Evolutionary conservation across 2,113 vertebrate species (phyloP).

Genomic region (Galemys pyrenaicus): DNA sequence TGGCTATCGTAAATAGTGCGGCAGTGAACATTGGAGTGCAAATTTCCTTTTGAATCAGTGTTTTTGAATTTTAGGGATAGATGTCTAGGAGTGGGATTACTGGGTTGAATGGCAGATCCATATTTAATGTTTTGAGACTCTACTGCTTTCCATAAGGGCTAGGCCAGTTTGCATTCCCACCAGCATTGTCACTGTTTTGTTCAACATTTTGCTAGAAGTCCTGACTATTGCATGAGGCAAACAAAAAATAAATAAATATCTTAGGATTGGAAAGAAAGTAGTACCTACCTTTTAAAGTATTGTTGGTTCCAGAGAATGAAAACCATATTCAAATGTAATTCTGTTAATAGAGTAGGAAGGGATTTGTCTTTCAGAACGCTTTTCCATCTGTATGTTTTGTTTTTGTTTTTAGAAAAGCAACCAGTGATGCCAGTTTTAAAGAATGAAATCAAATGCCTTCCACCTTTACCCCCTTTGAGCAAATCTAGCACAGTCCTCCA

Average conservation of each 20-base stretch:
- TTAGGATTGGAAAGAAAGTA: background rate
- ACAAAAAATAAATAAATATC: background rate
- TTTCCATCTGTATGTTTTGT: slow-evolving; percentile 19
- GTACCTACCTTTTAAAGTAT: background rate
- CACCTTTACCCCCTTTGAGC: slow-evolving; percentile 83
- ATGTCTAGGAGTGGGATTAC: too few species aligned
- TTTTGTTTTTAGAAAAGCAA: slow-evolving; percentile 84
- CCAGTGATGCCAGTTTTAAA: slow-evolving; percentile 81
- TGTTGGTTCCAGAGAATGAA: slow-evolving; percentile 14
- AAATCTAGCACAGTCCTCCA: slow-evolving; percentile 86
- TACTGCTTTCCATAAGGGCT: too few species aligned
- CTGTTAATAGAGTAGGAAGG: background rate
- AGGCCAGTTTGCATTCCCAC: too few species aligned
- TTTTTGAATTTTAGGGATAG: too few species aligned
- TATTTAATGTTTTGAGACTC: too few species aligned
- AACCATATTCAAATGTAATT: background rate
- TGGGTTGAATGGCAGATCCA: too few species aligned
- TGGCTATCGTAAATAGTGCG: too few species aligned
- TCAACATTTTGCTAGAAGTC: background rate
- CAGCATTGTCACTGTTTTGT: too few species aligned
- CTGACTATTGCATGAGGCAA: background rate
- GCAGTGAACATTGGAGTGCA: too few species aligned
- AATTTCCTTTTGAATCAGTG: too few species aligned
- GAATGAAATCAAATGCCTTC: slow-evolving; percentile 86
- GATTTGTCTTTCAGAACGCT: background rate